Conservation (phyloP, 2,888 invertebrate species). For the Lasioglossum calceatum region DNA sequence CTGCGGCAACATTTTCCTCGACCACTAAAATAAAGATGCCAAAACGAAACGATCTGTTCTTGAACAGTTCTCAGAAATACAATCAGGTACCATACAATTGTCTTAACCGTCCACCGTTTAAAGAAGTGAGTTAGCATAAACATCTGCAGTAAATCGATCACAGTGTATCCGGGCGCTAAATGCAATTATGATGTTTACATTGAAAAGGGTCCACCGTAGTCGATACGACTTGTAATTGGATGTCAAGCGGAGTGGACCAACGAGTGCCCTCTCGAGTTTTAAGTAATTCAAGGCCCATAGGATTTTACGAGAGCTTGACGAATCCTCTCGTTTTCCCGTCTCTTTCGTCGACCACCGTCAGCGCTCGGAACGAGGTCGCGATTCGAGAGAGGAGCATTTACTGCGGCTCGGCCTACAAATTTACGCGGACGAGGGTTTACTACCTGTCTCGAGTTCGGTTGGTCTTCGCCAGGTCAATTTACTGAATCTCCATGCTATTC, state of each 20-base stretch:
- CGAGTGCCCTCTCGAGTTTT: background rate
- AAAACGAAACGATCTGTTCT: background rate
- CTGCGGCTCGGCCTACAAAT: conserved; percentile 37
- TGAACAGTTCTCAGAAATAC: background rate
- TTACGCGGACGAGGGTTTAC: conserved; percentile 43
- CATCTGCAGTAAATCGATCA: background rate
- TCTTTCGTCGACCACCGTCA: conserved; percentile 17
- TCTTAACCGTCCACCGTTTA: background rate
- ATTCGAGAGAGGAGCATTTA: conserved; percentile 25
- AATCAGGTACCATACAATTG: background rate
- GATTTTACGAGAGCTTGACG: conserved; percentile 11
- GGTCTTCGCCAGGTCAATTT: conserved; percentile 14
- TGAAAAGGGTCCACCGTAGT: background rate
- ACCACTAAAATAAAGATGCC: background rate
- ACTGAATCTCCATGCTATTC: conserved; percentile 10
- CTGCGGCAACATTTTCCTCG: background rate
- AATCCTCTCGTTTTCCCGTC: conserved; percentile 18
- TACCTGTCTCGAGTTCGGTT: conserved; percentile 14
- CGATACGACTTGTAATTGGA: background rate
- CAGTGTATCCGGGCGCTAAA: background rate
- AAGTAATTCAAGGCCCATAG: background rate
- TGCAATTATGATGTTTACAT: background rate
- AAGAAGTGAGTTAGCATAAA: background rate
- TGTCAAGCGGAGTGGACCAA: background rate
- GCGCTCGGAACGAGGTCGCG: conserved; percentile 9